Evolutionary conservation across 2,888 invertebrate genomes (phyloP), one percentile per base, ranked within the genome.

Genomic region (Diarsia rubi): DNA sequence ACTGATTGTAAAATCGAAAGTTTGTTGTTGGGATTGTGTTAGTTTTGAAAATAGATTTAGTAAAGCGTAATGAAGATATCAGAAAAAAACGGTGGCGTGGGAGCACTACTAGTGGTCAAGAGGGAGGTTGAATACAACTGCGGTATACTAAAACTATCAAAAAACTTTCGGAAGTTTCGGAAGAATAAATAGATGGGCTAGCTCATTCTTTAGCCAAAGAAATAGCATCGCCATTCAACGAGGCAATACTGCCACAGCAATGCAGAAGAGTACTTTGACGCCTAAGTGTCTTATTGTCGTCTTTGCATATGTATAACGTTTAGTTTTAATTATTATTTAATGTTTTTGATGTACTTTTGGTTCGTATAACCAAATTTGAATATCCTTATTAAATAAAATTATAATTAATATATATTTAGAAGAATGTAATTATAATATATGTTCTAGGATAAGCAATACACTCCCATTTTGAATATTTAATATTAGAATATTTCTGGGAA

Each of bases 1-100:
- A 47, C 37, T 45, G 31, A 76, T 76, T 76, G 57, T 64, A 21
- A 76, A 75, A 69, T 54, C 37, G 42, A 75, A 24, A 49, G 37
- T 37, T 47, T n/a, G 37, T n/a, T 44, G 44, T 27, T 31, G 19
- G 1, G 49, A 21, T 27, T 62, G 19, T 47, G 31, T 62, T 27
- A 45, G 45, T 19, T 62, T 69, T 5, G 6, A n/a, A 62, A 21
- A 31, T 21, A 2, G 21, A 21, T 37, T 59, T 11, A 31, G 19
- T 57, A 27, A 27, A 27, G 3, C 19, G 19, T 31, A 9, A 27
- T 19, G 37, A 37, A 8, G 37, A 59, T 14, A 11, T 24, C 52
- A 54, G 6, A 54, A 21, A 21, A 60, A 60, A 37, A 59, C 19
- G 11, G 1, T 31, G 21, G 27, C 31, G 19, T 57, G 24, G 24